A percentile compares a stretch with the other conserved stretches of the same genome.
Evolutionary conservation across 2,888 invertebrate genomes (phyloP).

Genomic region (Amblyteles armatorius): DNA sequence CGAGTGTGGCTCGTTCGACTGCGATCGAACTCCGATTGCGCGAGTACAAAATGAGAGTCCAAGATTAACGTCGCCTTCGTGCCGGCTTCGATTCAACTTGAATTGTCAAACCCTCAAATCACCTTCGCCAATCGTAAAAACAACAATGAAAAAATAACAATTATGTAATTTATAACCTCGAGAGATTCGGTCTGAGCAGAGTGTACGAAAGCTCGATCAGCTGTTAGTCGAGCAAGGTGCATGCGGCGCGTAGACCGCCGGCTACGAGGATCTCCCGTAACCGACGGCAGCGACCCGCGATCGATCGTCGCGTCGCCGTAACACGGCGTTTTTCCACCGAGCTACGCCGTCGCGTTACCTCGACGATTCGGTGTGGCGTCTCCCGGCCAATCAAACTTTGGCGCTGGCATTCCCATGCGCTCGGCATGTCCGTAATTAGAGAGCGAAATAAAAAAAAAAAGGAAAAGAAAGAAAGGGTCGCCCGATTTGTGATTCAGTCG

Average conservation of each 20-base stretch:
- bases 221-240: slow-evolving; percentile 5
- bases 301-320: background rate
- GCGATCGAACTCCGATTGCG: too few species aligned
- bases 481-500: slow-evolving; percentile 20
- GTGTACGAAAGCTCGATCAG: background rate
- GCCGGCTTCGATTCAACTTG: background rate
- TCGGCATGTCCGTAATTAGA: slow-evolving; percentile 3
- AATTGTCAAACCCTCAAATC: background rate
- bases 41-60: background rate
- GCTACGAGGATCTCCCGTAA: background rate
- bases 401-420: slow-evolving; percentile 26
- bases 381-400: slow-evolving; percentile 52
- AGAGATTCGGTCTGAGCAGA: background rate
- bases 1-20: background rate
- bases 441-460: background rate
- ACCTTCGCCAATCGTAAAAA: background rate
- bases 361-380: slow-evolving; percentile 2
- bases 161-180: slow-evolving; percentile 65
- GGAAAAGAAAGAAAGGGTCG: background rate
- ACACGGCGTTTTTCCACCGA: slow-evolving; percentile 4
- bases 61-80: too few species aligned
- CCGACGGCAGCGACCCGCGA: slow-evolving; percentile 3
- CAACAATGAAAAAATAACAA: slow-evolving; percentile 30
- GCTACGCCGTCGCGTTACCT: background rate
- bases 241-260: background rate